phyloP scores from a whole-genome alignment of 2,113 vertebrate species.

The Antechinus stuartii region DNA sequence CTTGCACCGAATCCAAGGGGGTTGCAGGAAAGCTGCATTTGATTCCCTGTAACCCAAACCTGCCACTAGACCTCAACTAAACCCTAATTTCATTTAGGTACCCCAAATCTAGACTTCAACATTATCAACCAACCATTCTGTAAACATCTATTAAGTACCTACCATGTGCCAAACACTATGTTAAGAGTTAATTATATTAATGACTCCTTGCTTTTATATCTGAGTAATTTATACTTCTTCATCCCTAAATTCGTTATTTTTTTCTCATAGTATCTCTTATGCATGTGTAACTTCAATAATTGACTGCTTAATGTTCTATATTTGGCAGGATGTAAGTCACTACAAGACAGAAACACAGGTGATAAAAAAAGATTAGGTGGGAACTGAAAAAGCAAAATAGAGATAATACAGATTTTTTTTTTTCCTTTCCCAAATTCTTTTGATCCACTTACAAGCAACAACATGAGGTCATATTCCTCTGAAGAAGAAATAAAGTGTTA shows the following conservation, averaged over 20 bases:
- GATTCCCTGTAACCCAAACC: too few species aligned
- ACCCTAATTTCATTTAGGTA: too few species aligned
- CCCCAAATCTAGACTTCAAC: too few species aligned
- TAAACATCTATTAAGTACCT: background rate
- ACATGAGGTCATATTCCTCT: background rate
- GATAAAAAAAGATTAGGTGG: background rate
- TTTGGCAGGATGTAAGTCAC: background rate
- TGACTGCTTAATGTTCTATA: background rate
- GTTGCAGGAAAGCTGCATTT: too few species aligned
- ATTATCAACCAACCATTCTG: background rate
- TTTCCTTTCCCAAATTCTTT: background rate
- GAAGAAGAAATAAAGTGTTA: background rate
- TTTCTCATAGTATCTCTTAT: background rate
- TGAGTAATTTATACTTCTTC: background rate
- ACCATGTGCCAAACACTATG: background rate
- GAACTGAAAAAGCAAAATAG: background rate
- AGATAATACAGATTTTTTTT: background rate
- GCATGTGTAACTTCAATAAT: background rate
- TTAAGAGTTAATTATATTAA: background rate
- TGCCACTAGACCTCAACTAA: too few species aligned
- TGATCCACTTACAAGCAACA: background rate
- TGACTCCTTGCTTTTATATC: background rate
- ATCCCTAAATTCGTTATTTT: background rate
- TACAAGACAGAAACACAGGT: background rate
- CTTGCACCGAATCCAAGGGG: too few species aligned